Base-by-base conservation (phyloP, 2,113 vertebrate species). In the Poeciliopsis retropinna region DNA sequence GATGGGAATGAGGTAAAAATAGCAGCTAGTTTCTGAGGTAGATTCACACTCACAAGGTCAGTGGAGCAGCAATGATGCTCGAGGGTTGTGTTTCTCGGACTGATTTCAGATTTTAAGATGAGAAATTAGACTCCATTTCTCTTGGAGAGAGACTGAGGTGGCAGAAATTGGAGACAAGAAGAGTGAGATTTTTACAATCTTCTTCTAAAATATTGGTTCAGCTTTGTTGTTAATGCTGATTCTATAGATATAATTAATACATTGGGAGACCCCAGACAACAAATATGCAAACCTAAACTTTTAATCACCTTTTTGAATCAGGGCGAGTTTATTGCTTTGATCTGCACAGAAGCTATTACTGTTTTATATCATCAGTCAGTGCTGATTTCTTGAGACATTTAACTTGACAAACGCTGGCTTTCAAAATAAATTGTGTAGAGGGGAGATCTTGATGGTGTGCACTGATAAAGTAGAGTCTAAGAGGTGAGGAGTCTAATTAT, bases 1-100 rank as follows among this genome's bases (percentile, higher is more conserved):
- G 57, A 27, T 3, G 37, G 72, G 67, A 67, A 57, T 10, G 1
- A 8, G 41, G 64, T 86, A 81, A 66, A 81, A 81, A 82, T 84
- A 84, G 82, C 28, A 81, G 28, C 70, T 70, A 41, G 61, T 83
- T 86, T 77, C 83, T 74, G 74, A 44, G 66, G 73, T 82, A 72
- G 60, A 47, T 61, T 85, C 78, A 76, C 70, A 72, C 76, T 86
- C 72, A 79, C 37, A 77, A 72, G 80, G 82, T 87, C 84, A 90
- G 72, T 81, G 64, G 82, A 83, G 78, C 78, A 87, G 72, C 28
- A 51, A 61, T 2, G 6, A 69, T 84, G 73, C 75, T 1, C 25
- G 54, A 41, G 70, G 76, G 70, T 27, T 64, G 47, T 22, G 64
- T 88, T 82, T 88, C 86, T 90, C 78, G 78, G 81, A 69, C 79